A percentile compares a stretch with the other conserved stretches of the same genome.
These are phyloP conservation scores for Capitulum mitella DNA, from an alignment of 2,888 invertebrate species.

Conservation along the genomic window DNA sequence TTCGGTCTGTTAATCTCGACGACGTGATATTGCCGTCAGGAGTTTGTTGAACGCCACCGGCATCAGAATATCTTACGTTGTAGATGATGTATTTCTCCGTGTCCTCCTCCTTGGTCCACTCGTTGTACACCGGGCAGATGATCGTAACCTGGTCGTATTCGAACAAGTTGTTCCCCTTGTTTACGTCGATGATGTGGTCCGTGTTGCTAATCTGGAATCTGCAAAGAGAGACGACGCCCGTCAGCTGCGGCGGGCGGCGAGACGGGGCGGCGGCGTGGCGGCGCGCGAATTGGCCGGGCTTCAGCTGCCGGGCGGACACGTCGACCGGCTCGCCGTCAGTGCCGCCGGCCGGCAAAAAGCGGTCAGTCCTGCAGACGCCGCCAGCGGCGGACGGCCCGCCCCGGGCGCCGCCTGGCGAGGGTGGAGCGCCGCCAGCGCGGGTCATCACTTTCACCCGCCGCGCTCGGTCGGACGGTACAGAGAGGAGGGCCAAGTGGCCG, in stretches of 20 bases:
- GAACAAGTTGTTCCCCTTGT: constrained; percentile 83
- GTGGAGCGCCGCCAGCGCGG: background rate
- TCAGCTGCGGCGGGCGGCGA: no score
- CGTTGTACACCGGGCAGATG: constrained; percentile 85
- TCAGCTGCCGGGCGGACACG: no score
- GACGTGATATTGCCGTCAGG: no score
- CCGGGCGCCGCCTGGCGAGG: background rate
- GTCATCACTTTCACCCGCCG: background rate
- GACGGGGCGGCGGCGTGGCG: no score
- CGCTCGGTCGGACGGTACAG: no score
- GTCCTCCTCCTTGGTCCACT: constrained; percentile 76
- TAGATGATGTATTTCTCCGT: constrained; percentile 94
- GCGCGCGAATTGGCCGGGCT: no score
- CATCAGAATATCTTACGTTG: no score
- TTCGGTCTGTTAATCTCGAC: no score
- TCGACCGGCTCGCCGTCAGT: no score
- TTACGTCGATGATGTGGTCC: constrained; percentile 92
- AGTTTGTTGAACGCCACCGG: no score
- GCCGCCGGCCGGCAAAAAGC: background rate
- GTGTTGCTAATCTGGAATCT: constrained; percentile 95
- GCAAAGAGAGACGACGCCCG: constrained; percentile 42
- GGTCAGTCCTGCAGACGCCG: background rate
- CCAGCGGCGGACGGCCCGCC: background rate
- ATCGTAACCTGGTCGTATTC: constrained; percentile 94
- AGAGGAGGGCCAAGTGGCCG: no score